Conservation (phyloP, 2,797 vertebrate genomes). For the Luscinia megarhynchos region DNA sequence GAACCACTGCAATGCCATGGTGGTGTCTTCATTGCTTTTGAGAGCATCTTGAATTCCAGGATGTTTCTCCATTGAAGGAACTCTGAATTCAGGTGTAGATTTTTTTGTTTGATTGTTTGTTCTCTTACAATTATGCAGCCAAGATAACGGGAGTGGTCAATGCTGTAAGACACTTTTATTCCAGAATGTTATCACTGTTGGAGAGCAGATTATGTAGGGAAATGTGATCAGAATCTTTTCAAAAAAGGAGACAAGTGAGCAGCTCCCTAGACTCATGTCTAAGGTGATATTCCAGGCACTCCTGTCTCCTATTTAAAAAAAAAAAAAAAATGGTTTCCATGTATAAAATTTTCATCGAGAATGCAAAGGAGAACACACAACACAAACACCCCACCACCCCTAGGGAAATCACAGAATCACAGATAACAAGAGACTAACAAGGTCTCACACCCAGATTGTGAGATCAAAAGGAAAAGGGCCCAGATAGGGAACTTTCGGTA, state of each 20-base stretch:
- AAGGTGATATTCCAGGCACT: neutral
- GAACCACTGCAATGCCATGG: neutral
- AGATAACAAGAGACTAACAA: neutral
- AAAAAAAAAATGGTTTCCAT: neutral
- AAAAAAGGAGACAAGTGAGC: neutral
- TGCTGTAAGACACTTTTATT: neutral
- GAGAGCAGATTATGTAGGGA: neutral
- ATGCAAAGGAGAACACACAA: neutral
- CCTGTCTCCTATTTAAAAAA: neutral
- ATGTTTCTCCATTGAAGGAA: neutral
- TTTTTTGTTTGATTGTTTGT: neutral
- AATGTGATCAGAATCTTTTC: neutral
- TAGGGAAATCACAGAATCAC: neutral
- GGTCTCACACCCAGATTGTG: neutral
- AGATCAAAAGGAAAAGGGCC: neutral
- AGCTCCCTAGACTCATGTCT: neutral
- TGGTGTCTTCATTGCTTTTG: neutral
- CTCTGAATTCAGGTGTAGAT: neutral
- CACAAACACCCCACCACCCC: neutral
- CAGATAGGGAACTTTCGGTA: neutral
- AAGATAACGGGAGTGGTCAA: neutral
- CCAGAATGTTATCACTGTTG: neutral
- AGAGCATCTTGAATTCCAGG: neutral
- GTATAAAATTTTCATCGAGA: neutral
- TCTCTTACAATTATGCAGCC: neutral